These are phyloP conservation scores for Xestia sexstrigata DNA, from an alignment of 2,888 invertebrate genomes.

Conservation along the genomic window DNA sequence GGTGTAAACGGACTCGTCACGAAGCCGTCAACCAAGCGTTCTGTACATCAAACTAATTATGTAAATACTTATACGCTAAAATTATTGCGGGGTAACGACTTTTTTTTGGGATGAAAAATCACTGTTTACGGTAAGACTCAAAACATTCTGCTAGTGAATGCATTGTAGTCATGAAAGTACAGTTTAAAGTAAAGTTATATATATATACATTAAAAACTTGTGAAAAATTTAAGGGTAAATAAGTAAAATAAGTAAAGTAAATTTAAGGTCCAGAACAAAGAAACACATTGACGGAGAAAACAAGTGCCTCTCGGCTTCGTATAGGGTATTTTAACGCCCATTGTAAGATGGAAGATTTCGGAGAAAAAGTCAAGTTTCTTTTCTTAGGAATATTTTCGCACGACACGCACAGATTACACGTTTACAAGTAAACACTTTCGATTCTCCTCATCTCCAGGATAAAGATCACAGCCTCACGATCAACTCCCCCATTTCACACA, in stretches of 20 bases:
- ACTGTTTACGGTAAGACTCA: background rate
- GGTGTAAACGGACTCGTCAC: background rate
- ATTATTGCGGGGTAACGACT: background rate
- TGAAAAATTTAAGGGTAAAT: too few relatives aligned
- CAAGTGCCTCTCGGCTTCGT: background rate
- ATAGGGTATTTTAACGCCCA: background rate
- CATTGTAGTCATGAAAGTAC: background rate
- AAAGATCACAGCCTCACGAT: constrained; percentile 38
- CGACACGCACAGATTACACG: constrained; percentile 8
- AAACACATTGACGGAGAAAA: background rate
- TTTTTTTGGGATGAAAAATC: background rate
- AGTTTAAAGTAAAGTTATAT: background rate
- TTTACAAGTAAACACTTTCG: constrained; percentile 24
- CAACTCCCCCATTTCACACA: constrained; percentile 29
- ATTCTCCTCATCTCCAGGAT: constrained; percentile 26
- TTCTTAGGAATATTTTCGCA: background rate
- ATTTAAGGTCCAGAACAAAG: too few relatives aligned
- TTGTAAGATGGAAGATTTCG: background rate
- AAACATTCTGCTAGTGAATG: background rate
- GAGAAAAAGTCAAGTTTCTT: background rate
- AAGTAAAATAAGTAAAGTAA: too few relatives aligned
- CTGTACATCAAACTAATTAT: background rate
- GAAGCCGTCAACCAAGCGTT: background rate
- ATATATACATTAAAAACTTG: too few relatives aligned
- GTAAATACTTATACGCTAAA: background rate